Evolutionary conservation across 2,113 vertebrate genomes (phyloP), one percentile per base, ranked within the genome.

Genomic region (Aepyceros melampus): DNA sequence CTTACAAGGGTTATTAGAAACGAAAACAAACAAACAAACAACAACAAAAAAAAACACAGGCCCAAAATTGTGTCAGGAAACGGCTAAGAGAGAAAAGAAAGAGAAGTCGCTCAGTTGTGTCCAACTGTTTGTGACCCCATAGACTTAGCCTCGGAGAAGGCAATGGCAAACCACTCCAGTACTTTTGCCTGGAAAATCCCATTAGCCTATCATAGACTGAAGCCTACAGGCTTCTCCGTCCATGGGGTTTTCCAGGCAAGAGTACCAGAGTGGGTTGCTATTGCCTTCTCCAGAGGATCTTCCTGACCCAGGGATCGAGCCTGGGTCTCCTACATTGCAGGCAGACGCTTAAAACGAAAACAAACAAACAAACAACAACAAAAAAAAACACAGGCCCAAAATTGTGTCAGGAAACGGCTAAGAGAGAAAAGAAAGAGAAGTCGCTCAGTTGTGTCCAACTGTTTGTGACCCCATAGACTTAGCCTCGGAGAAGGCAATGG

Each of bases 321-420:
- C 67, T 0, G 0, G 10, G 67, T 71, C 19, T 71, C 67, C 10
- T 0, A 0, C 5, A 71, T 40, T 40, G 19, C 10, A 71, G n/a
- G 67, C 10, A 1, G 67, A 71, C 0, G 0, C 19, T 71, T 71
- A n/a, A 83, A 83, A 27, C 7, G 47, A 81, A 29, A 43, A 43
- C 71, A 16, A 64, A 64, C 13, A 55, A 55, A 53, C 1, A 56
- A 58, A 27, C 9, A 67, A n/a, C n/a, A n/a, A n/a, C n/a, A n/a
- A n/a, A n/a, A 67, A 67, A 29, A 55, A 83, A n/a, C 33, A 36
- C 21, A 83, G 81, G 33, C 49, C 81, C 81, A 36, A 55, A 36
- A 55, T 36, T 49, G 12, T 55, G 81, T 55, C 33, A 27, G 25
- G 67, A 71, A 71, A 40, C 23, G 67, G 67, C 67, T 40, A 40